Percentiles rank a stretch among this genome's conserved stretches.
Conservation (phyloP, 2,797 vertebrate genomes). For the Crypturellus tataupa region DNA sequence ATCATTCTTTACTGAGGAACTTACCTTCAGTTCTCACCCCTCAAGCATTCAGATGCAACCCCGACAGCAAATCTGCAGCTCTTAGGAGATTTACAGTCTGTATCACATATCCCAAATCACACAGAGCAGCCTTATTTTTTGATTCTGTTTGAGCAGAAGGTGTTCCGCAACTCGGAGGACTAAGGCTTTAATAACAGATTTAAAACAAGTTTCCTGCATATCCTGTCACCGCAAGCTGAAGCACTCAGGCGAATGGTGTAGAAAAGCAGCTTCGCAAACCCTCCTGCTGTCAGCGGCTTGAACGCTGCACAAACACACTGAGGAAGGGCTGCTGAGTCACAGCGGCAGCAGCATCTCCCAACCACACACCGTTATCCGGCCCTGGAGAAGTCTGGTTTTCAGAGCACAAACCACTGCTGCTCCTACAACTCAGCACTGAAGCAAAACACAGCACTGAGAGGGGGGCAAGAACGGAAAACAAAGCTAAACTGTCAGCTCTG, state of each 20-base stretch:
- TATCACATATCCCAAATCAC: neutral
- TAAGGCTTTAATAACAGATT: neutral
- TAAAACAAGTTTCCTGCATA: neutral
- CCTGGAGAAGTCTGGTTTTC: slow-evolving; percentile 35
- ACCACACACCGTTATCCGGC: neutral
- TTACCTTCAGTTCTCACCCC: neutral
- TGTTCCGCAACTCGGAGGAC: neutral
- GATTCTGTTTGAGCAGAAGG: neutral
- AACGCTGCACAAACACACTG: neutral
- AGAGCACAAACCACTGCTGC: neutral
- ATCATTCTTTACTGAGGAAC: neutral
- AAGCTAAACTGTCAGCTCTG: slow-evolving; percentile 54
- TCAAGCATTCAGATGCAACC: neutral
- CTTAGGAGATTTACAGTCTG: neutral
- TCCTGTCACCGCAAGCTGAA: neutral
- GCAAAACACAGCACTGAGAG: neutral
- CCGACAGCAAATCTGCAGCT: neutral
- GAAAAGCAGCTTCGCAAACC: slow-evolving; percentile 19
- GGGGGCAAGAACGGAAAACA: neutral
- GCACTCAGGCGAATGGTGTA: neutral
- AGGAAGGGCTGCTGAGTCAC: slow-evolving; percentile 38
- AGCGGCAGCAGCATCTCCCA: neutral
- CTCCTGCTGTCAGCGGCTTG: slow-evolving; percentile 21
- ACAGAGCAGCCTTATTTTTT: neutral
- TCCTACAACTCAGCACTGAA: neutral